phyloP scores from a whole-genome alignment of 1,140 invertebrate genomes.

The Temnothorax curvispinosus region DNA sequence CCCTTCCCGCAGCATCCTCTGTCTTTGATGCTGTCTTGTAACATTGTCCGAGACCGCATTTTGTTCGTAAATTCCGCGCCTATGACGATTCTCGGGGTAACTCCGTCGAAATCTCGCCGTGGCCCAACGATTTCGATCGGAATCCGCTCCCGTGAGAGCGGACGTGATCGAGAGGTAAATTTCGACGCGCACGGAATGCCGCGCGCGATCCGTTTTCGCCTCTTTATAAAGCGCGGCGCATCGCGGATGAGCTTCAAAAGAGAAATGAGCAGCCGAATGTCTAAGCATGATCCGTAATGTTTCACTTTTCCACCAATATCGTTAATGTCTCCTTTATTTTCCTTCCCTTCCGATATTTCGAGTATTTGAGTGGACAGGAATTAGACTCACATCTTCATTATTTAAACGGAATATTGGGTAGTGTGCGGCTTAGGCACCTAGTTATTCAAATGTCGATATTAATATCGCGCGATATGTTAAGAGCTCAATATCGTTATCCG shows the following conservation, averaged over 20 bases:
- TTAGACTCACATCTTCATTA: slow-evolving; percentile 8
- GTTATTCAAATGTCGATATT: neutral
- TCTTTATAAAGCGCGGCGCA: neutral
- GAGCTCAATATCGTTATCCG: slow-evolving; percentile 24
- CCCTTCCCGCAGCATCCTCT: neutral
- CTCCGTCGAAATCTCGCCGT: neutral
- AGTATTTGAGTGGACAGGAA: neutral
- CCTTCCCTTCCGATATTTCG: neutral
- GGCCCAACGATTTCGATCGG: neutral
- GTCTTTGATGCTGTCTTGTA: neutral
- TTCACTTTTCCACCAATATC: neutral
- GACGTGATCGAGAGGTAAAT: slow-evolving; percentile 27
- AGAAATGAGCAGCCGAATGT: neutral
- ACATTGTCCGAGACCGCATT: neutral
- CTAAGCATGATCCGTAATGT: neutral
- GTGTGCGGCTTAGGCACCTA: neutral
- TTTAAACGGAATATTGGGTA: slow-evolving; percentile 24
- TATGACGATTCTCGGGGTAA: neutral
- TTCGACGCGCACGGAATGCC: neutral
- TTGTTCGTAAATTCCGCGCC: slow-evolving; percentile 3
- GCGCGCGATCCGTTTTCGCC: neutral
- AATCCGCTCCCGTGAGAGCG: slow-evolving; percentile 26
- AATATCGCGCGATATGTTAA: slow-evolving; percentile 13
- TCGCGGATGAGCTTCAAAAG: neutral
- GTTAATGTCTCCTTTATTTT: neutral